A percentile compares a stretch with the other conserved stretches of the same genome.
Evolutionary conservation across 2,797 vertebrate genomes (phyloP).

Genomic region (Spinus pinus): DNA sequence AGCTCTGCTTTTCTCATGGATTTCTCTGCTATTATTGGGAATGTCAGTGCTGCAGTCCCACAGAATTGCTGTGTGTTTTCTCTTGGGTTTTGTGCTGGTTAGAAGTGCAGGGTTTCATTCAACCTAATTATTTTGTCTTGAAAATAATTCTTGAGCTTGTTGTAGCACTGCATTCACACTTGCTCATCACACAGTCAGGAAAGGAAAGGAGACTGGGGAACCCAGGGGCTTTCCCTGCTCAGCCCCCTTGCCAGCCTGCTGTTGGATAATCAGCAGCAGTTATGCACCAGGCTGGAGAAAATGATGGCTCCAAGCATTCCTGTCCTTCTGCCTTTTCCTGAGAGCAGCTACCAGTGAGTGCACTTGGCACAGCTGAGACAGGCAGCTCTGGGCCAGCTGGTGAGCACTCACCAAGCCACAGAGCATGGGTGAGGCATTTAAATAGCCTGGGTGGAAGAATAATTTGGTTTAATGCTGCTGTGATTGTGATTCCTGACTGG

Average conservation of each 20-base stretch:
- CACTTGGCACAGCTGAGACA: background rate
- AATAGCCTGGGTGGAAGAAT: background rate
- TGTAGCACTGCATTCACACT: background rate
- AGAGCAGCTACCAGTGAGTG: background rate
- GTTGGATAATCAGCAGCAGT: constrained; percentile 1
- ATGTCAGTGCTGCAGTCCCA: background rate
- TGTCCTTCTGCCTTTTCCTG: background rate
- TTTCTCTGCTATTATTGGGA: background rate
- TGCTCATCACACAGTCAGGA: background rate
- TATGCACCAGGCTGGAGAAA: background rate
- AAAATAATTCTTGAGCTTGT: background rate
- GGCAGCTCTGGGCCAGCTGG: background rate
- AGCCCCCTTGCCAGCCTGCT: background rate
- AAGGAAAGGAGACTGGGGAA: background rate
- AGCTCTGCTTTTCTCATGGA: background rate
- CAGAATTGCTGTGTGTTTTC: background rate
- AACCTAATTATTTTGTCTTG: background rate
- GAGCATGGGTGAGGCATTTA: background rate
- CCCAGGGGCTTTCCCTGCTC: background rate
- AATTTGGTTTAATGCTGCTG: background rate
- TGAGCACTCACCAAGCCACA: background rate
- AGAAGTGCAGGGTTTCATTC: background rate
- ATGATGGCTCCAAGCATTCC: background rate
- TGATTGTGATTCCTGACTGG: background rate
- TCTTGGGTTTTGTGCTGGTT: background rate